Evolutionary conservation across 2,113 vertebrate genomes (phyloP).

Genomic region (Phyllostomus discolor): DNA sequence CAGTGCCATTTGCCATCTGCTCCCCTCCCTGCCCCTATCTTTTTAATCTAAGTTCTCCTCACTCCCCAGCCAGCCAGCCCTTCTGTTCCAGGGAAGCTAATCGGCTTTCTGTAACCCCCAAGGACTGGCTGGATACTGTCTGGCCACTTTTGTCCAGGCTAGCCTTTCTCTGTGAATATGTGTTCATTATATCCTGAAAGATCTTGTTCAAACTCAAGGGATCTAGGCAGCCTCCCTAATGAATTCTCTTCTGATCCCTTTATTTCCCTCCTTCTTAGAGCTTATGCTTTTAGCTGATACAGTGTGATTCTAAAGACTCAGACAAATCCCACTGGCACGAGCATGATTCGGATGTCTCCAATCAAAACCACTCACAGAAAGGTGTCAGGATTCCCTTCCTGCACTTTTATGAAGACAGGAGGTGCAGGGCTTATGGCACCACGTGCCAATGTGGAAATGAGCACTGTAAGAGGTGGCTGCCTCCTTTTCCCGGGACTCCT

Average conservation of each 20-base stretch:
- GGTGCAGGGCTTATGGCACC: not conserved
- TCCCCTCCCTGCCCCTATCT: not conserved
- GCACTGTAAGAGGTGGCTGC: not conserved
- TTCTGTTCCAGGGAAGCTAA: conserved; percentile 21
- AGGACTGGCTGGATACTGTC: not conserved
- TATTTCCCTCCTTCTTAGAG: not conserved
- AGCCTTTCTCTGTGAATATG: not conserved
- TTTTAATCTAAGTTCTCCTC: conserved; percentile 18
- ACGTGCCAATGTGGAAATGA: not conserved
- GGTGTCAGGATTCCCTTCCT: not conserved
- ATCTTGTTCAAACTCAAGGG: not conserved
- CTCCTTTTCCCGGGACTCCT: not conserved
- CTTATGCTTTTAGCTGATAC: not conserved
- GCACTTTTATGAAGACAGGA: not conserved
- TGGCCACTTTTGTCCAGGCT: not conserved
- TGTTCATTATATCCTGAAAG: not conserved
- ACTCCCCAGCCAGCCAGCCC: not conserved
- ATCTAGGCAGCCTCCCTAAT: not conserved
- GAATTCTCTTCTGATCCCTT: not conserved
- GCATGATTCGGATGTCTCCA: not conserved
- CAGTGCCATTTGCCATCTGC: not conserved
- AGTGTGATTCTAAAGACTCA: not conserved
- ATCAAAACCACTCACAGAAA: not conserved
- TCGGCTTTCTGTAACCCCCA: conserved; percentile 5
- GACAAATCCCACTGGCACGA: not conserved